Conservation (phyloP, 2,113 vertebrate species). For the Danio rerio region DNA sequence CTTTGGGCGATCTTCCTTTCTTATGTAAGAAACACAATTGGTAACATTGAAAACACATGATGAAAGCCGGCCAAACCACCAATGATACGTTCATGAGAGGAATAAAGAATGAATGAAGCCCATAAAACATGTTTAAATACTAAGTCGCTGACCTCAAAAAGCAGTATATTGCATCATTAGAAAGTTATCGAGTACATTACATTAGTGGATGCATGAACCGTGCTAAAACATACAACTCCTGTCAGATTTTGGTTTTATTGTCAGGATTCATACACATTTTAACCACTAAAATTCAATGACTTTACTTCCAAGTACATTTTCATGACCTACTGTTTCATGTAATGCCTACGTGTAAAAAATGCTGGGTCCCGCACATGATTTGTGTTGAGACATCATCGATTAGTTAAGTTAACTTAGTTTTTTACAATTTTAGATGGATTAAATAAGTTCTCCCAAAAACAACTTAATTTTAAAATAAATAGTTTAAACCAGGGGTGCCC, state of each 20-base stretch:
- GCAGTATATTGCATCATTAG: conserved; percentile 9
- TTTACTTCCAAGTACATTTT: no score
- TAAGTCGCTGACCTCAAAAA: conserved; percentile 59
- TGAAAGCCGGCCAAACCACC: conserved; percentile 54
- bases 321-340: no score
- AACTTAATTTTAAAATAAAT: no score
- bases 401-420: no score
- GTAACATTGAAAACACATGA: conserved; percentile 69
- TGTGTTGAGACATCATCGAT: background rate
- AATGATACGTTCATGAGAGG: conserved; percentile 56
- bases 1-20: conserved; percentile 47
- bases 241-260: background rate
- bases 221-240: background rate
- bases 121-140: conserved; percentile 53
- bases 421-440: no score
- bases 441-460: no score
- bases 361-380: no score
- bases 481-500: no score
- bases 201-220: background rate
- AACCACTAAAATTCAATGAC: no score
- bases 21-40: conserved; percentile 54
- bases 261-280: no score
- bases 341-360: no score
- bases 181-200: background rate
- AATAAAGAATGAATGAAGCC: conserved; percentile 48